Evolutionary conservation across 2,888 invertebrate species (phyloP), one percentile per base, ranked within the genome.

Genomic region (Physocephala rufipes): DNA sequence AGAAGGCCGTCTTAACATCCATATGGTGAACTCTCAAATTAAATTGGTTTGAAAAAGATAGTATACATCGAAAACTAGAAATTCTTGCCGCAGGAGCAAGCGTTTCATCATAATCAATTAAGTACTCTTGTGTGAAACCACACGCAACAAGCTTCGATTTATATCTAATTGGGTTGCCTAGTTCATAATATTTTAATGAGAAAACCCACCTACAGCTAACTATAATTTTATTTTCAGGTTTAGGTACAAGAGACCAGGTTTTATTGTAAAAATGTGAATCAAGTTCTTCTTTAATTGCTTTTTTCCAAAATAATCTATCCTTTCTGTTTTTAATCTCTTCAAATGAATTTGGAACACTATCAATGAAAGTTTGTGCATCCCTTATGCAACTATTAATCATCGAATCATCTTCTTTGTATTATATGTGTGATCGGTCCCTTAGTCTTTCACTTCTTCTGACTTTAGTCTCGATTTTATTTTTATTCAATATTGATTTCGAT

Each of bases 291-390:
- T 53, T 53, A 53, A 53, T 53, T 53, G 53, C 53, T 53, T 53
- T 5, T 16, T 12, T n/a, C 7, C 53, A 53, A 53, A 13, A 53
- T 53, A 53, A n/a, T n/a, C 53, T 53, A 53, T 76, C 74, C 66
- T 71, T 47, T 36, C 74, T 74, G 55, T 71, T 66, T 62, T 73
- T 62, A 51, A 76, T 73, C 53, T 78, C 75, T 58, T 74, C n/a
- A n/a, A n/a, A n/a, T n/a, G n/a, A n/a, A n/a, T n/a, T n/a, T n/a
- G n/a, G n/a, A n/a, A 59, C 70, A 67, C 65, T 63, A 70, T 67
- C 67, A 55, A 67, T 67, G 13, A 61, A 70, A 63, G 58, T 36
- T 68, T n/a, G n/a, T n/a, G n/a, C 63, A 70, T 69, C 67, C 72
- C 73, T 71, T 2, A 73, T 26, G 68, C 70, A 73, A 49, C 47